Evolutionary conservation across 1,140 invertebrate species (phyloP).

Genomic region (Scaptomyza montana): DNA sequence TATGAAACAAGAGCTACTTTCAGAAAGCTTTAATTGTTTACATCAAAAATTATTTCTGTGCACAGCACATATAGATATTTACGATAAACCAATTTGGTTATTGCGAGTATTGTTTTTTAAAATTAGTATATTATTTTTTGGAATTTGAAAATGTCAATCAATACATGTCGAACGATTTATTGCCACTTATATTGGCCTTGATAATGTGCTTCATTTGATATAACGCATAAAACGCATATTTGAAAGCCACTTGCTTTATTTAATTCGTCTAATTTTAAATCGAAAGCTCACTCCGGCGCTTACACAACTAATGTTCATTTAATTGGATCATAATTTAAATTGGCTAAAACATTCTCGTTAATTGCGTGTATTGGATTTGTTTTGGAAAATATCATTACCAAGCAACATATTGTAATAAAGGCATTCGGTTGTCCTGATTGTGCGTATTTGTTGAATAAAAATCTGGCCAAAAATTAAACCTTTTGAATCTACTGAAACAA

Average conservation of each 20-base stretch:
- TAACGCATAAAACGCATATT: constrained; percentile 5
- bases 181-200: background rate
- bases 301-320: constrained; percentile 68
- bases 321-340: constrained; percentile 58
- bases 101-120: background rate
- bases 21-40: too few species aligned
- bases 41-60: too few species aligned
- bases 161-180: constrained; percentile 7
- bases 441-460: background rate
- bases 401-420: background rate
- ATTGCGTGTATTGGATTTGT: constrained; percentile 15
- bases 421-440: background rate
- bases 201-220: background rate
- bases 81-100: background rate
- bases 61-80: too few species aligned
- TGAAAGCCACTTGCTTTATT: constrained; percentile 13
- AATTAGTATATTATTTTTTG: background rate
- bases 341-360: constrained; percentile 14
- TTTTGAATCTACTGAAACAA: background rate
- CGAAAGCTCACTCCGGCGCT: constrained; percentile 52
- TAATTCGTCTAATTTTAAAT: constrained; percentile 41
- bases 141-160: background rate
- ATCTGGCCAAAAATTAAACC: background rate
- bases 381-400: background rate
- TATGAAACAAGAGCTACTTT: too few species aligned